A percentile compares a stretch with the other conserved stretches of the same genome.
phyloP scores from a whole-genome alignment of 2,113 vertebrate genomes.

The Suncus etruscus region DNA sequence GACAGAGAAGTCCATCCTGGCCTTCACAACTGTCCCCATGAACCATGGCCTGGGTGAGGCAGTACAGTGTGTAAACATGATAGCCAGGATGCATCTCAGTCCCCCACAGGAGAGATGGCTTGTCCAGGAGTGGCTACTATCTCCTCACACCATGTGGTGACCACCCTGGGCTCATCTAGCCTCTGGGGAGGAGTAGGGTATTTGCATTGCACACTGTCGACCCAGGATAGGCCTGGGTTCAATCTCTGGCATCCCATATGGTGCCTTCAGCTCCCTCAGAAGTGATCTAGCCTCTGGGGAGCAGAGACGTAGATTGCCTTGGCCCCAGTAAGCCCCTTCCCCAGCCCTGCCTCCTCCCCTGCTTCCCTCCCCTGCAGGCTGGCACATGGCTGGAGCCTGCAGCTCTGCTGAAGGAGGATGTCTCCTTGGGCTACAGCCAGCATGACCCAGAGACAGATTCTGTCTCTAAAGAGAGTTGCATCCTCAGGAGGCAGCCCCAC shows the following conservation, averaged over 20 bases:
- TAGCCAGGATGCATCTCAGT: not conserved
- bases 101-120: not conserved
- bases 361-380: not conserved
- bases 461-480: conserved; percentile 50
- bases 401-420: conserved; percentile 65
- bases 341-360: conserved; percentile 39
- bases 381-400: conserved; percentile 42
- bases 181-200: not conserved
- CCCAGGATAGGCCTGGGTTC: too few species aligned
- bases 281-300: not conserved
- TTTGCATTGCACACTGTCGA: too few species aligned
- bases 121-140: not conserved
- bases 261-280: too few species aligned
- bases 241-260: too few species aligned
- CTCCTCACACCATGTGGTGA: not conserved
- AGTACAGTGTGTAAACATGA: not conserved
- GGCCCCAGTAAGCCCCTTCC: conserved; percentile 44
- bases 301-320: conserved; percentile 63
- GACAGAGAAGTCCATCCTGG: not conserved
- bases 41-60: not conserved
- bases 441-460: conserved; percentile 8
- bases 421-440: conserved; percentile 66
- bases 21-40: not conserved
- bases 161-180: not conserved
- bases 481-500: not conserved